Conservation (phyloP, 1,140 invertebrate species). For the Dinothrombium tinctorium region DNA sequence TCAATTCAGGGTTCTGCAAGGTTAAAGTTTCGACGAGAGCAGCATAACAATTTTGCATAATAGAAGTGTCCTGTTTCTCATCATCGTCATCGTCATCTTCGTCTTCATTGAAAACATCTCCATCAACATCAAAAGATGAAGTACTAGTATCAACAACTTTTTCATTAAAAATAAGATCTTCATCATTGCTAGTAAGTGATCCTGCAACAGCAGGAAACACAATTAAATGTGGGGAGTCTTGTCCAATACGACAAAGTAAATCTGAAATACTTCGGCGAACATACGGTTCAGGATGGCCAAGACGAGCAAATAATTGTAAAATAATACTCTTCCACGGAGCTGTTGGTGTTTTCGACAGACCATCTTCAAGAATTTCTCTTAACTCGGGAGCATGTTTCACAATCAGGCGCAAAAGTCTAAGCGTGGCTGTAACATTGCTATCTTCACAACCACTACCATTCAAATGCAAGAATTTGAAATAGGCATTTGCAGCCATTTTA, state of each 20-base stretch:
- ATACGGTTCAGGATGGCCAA: conserved; percentile 66
- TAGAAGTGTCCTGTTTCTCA: conserved; percentile 18
- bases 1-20: conserved; percentile 41
- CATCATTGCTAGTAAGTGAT: conserved; percentile 14
- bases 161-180: conserved; percentile 7
- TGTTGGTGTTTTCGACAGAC: conserved; percentile 61
- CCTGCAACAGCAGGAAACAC: conserved; percentile 33
- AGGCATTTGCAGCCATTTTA: conserved; percentile 58
- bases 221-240: conserved; percentile 36
- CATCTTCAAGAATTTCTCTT: conserved; percentile 58
- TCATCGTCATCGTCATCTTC: conserved; percentile 25
- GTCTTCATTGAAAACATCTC: conserved; percentile 4
- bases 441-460: conserved; percentile 19
- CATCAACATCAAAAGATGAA: conserved; percentile 8
- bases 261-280: conserved; percentile 71
- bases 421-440: conserved; percentile 46
- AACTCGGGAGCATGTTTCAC: conserved; percentile 79
- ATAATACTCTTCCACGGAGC: conserved; percentile 84
- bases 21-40: conserved; percentile 31
- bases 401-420: conserved; percentile 58
- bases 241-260: conserved; percentile 61
- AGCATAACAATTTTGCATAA: conserved; percentile 32
- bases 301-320: conserved; percentile 77
- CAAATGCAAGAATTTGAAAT: conserved; percentile 53
- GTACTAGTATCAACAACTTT: conserved; percentile 8